A percentile compares a stretch with the other conserved stretches of the same genome.
phyloP scores from a whole-genome alignment of 2,888 invertebrate genomes.

The Cantharis rustica region DNA sequence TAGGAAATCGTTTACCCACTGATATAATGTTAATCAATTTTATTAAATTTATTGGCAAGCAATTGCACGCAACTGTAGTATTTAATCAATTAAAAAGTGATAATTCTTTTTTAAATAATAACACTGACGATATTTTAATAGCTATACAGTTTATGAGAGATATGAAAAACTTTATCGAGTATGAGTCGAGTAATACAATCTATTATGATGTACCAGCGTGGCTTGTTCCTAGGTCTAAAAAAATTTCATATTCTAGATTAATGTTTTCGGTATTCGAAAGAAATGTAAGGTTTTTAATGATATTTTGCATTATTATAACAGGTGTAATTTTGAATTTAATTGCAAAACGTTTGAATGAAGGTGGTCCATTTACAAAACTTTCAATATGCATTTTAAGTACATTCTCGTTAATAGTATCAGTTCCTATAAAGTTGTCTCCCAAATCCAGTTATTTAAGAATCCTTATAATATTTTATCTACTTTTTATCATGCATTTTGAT shows the following conservation, averaged over 20 bases:
- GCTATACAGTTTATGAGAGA: not conserved
- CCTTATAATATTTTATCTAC: not conserved
- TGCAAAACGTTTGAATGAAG: not conserved
- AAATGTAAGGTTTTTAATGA: not conserved
- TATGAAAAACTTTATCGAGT: not conserved
- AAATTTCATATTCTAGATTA: not conserved
- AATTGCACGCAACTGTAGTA: not conserved
- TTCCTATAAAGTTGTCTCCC: not conserved
- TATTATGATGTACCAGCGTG: not conserved
- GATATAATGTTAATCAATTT: not conserved
- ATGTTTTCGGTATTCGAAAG: not conserved
- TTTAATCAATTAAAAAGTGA: not conserved
- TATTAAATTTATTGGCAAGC: not conserved
- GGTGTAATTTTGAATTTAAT: not conserved
- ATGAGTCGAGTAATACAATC: not conserved
- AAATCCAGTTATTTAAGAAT: not conserved
- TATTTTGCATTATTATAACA: not conserved
- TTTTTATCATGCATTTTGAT: not conserved
- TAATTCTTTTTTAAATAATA: not conserved
- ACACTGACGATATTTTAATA: not conserved
- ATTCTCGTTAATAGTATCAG: not conserved
- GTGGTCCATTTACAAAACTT: not conserved
- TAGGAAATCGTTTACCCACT: not conserved
- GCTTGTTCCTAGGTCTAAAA: not conserved
- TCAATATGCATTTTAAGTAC: not conserved